Base-by-base conservation (phyloP, 2,113 vertebrate species). In the Reinhardtius hippoglossoides region DNA sequence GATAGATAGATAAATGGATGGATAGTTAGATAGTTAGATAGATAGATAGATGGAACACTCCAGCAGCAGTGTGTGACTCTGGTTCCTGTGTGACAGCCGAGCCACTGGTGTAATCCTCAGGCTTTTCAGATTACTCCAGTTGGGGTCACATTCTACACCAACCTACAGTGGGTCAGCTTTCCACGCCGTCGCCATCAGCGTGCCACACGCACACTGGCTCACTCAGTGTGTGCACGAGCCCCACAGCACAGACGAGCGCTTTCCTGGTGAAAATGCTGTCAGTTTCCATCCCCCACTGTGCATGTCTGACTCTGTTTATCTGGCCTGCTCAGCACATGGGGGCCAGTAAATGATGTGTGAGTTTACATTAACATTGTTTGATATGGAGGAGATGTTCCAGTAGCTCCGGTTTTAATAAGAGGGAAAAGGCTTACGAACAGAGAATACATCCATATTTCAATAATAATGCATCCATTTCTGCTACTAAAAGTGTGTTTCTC, bases 121-220 rank as follows among this genome's bases (percentile, higher is more conserved):
- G 90, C 90, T 92, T 92, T 93, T 92, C 91, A 93, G 91, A 93
- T 92, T 92, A 93, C 91, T 91, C 82, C 87, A 82, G 88, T 91
- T 90, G 88, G 90, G 91, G 89, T 93, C 91, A 93, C 91, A 92
- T 92, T 92, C 89, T 90, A 88, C 88, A 89, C 86, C 83, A 86
- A 81, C 87, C 87, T 86, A 74, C 87, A 86, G 73, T 63, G 74
- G 90, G 86, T 90, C 88, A 87, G 89, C 85, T 90, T 86, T 87
- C 84, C 69, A 80, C 54, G 12, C 77, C 20, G 78, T 50, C 23
- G 21, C 78, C 83, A 71, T 81, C 84, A 84, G 76, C 24, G 55
- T 63, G 76, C 79, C 13, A 21, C 62, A 72, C 74, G 48, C 58
- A 55, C 68, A 50, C n/a, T 4, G 12, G 60, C 68, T 67, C 26